Percentiles rank a stretch among this genome's conserved stretches.
These are phyloP conservation scores for Azemiops feae DNA, from an alignment of 2,113 vertebrate genomes.

Conservation along the genomic window DNA sequence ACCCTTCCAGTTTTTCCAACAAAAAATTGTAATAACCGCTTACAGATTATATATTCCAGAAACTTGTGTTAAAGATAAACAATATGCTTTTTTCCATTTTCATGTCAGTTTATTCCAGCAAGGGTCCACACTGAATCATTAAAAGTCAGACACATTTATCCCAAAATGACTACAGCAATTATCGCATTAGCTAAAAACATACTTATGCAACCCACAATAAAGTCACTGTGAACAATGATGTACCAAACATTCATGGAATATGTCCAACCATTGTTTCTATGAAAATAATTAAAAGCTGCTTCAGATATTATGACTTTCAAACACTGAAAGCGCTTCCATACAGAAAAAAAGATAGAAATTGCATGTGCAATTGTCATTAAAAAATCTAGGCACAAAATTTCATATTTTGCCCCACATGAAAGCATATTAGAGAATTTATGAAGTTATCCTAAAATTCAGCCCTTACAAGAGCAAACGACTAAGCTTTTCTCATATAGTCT, in stretches of 20 bases:
- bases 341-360: not conserved
- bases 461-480: not conserved
- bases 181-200: constrained; percentile 22
- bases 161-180: constrained; percentile 36
- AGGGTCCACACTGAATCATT: constrained; percentile 15
- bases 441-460: constrained; percentile 7
- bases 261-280: not conserved
- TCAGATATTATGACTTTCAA: not conserved
- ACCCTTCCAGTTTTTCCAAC: constrained; percentile 13
- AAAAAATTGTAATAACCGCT: constrained; percentile 16
- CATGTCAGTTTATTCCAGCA: constrained; percentile 25
- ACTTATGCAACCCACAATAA: constrained; percentile 21
- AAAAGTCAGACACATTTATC: constrained; percentile 32
- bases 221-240: constrained; percentile 16
- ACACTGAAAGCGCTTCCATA: not conserved
- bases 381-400: not conserved
- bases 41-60: constrained; percentile 21
- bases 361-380: not conserved
- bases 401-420: not conserved
- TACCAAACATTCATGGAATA: constrained; percentile 1
- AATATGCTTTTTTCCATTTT: constrained; percentile 25
- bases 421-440: not conserved
- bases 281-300: not conserved
- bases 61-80: constrained; percentile 25
- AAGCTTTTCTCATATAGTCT: not conserved